Conservation (phyloP, 2,797 vertebrate species). For the Schizopygopsis malacanthus region DNA sequence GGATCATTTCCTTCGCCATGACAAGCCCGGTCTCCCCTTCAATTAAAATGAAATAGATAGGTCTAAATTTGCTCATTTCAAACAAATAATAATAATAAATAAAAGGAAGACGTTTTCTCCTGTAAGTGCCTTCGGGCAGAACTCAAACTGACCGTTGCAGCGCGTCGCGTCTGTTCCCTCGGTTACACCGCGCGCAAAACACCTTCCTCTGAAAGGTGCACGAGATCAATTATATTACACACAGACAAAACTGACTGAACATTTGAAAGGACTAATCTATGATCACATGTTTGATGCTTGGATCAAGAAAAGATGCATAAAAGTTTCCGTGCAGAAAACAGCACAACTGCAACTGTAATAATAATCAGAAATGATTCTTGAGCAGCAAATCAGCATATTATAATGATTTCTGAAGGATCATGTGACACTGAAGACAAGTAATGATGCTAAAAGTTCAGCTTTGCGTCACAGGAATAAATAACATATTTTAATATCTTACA, state of each 20-base stretch:
- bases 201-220: slow-evolving; percentile 50
- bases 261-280: neutral
- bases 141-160: slow-evolving; percentile 61
- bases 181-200: slow-evolving; percentile 84
- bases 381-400: neutral
- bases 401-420: too few species aligned
- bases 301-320: neutral
- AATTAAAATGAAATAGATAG: neutral
- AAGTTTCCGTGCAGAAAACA: neutral
- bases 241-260: neutral
- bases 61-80: neutral
- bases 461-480: neutral
- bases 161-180: too few species aligned
- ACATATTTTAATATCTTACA: neutral
- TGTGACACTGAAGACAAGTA: too few species aligned
- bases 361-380: neutral
- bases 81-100: neutral
- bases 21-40: neutral
- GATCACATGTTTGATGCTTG: too few species aligned
- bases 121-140: slow-evolving; percentile 30
- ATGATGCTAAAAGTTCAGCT: neutral
- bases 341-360: neutral
- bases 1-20: neutral
- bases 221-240: neutral
- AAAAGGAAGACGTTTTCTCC: slow-evolving; percentile 31